These are phyloP conservation scores for Phymorhynchus buccinoides DNA, from an alignment of 1,140 invertebrate genomes.

Conservation along the genomic window DNA sequence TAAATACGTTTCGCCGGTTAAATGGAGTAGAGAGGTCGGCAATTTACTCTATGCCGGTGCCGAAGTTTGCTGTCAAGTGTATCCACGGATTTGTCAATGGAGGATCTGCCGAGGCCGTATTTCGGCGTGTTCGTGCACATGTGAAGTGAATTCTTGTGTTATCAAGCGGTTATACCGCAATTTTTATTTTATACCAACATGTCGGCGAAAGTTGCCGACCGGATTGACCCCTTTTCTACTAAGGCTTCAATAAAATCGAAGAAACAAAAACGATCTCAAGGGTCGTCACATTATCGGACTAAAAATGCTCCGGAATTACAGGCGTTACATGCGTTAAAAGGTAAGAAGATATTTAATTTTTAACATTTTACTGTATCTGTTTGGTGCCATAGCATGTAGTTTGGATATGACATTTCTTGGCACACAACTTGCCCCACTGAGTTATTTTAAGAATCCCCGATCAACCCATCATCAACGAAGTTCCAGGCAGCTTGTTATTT, in stretches of 20 bases:
- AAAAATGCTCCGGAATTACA: conserved; percentile 73
- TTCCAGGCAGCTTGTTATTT: conserved; percentile 24
- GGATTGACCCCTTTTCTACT: conserved; percentile 72
- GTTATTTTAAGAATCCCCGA: conserved; percentile 41
- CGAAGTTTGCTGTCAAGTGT: conserved; percentile 48
- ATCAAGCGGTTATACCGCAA: conserved; percentile 46
- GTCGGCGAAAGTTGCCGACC: conserved; percentile 70
- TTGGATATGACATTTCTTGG: conserved; percentile 40
- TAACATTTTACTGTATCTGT: neutral
- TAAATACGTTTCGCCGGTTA: neutral
- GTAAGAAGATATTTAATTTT: conserved; percentile 53
- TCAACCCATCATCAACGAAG: conserved; percentile 23
- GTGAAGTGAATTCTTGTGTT: conserved; percentile 44
- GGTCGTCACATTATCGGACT: conserved; percentile 74
- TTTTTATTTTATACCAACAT: conserved; percentile 53
- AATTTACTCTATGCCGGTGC: conserved; percentile 26
- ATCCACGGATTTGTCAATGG: conserved; percentile 50
- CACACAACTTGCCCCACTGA: conserved; percentile 26
- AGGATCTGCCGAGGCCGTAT: conserved; percentile 43
- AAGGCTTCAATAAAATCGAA: conserved; percentile 73
- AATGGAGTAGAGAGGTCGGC: conserved; percentile 7
- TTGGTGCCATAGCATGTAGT: neutral
- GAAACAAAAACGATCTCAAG: conserved; percentile 74
- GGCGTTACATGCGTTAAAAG: conserved; percentile 73
- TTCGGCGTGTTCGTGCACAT: conserved; percentile 43